phyloP scores from a whole-genome alignment of 1,140 invertebrate genomes.

The Procambarus virginalis region DNA sequence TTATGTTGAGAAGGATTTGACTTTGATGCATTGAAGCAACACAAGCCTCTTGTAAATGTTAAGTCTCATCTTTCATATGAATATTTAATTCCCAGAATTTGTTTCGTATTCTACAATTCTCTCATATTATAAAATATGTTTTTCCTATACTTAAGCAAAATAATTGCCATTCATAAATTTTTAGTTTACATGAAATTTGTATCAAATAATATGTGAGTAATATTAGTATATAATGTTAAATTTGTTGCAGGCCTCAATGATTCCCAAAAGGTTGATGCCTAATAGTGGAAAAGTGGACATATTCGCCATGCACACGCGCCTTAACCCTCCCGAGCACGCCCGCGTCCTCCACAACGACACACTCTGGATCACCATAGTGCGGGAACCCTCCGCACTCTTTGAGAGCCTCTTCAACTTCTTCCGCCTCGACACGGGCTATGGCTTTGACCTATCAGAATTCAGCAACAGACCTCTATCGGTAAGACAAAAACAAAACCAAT shows the following conservation, averaged over 20 bases:
- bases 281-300: constrained; percentile 21
- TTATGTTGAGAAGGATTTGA: no score
- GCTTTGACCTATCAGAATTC: constrained; percentile 11
- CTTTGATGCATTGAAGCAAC: no score
- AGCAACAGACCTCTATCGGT: constrained; percentile 72
- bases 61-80: no score
- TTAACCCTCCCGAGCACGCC: background rate
- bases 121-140: no score
- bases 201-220: no score
- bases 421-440: constrained; percentile 8
- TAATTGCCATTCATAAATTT: no score
- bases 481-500: background rate
- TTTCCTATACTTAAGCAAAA: no score
- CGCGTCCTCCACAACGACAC: constrained; percentile 72
- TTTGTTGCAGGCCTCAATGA: background rate
- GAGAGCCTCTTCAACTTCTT: constrained; percentile 69
- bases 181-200: no score
- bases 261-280: constrained; percentile 15
- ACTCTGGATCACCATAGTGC: constrained; percentile 73
- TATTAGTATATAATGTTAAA: background rate
- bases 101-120: no score
- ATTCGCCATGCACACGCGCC: constrained; percentile 42
- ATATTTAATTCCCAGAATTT: no score
- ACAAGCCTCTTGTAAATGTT: no score
- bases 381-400: constrained; percentile 73